Evolutionary conservation across 2,113 vertebrate species (phyloP).

Genomic region (Herpetotheres cachinnans): DNA sequence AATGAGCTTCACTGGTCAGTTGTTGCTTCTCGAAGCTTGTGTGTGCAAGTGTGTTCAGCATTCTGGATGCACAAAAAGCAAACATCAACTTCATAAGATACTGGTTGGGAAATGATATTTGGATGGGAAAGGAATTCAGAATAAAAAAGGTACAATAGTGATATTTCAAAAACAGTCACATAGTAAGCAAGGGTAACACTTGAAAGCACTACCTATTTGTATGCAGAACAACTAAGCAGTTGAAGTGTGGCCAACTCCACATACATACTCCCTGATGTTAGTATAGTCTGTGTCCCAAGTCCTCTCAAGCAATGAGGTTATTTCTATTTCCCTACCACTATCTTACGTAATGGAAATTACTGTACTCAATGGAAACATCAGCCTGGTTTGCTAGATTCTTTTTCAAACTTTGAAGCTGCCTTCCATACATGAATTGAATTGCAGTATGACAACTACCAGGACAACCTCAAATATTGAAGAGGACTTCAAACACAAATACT

Average conservation of each 20-base stretch:
- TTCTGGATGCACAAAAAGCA: slow-evolving; percentile 62
- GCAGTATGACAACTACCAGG: background rate
- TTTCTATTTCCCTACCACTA: slow-evolving; percentile 16
- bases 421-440: slow-evolving; percentile 32
- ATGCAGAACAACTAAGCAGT: slow-evolving; percentile 35
- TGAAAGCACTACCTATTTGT: slow-evolving; percentile 18
- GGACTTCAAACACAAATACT: background rate
- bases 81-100: slow-evolving; percentile 30
- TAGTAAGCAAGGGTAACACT: slow-evolving; percentile 23
- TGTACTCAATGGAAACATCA: background rate
- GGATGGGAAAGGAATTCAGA: slow-evolving; percentile 44
- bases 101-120: background rate
- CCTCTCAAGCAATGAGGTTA: slow-evolving; percentile 4
- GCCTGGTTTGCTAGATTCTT: slow-evolving; percentile 43
- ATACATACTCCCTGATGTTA: background rate
- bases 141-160: background rate
- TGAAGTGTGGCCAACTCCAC: slow-evolving; percentile 44
- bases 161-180: background rate
- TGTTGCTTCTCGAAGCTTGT: slow-evolving; percentile 60
- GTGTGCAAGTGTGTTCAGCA: slow-evolving; percentile 36
- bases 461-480: slow-evolving; percentile 36
- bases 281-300: slow-evolving; percentile 21
- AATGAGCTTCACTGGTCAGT: slow-evolving; percentile 53
- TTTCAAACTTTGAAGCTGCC: slow-evolving; percentile 1
- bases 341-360: background rate